Evolutionary conservation across 2,888 invertebrate genomes (phyloP).

Genomic region (Mesorhabditis sp.): DNA sequence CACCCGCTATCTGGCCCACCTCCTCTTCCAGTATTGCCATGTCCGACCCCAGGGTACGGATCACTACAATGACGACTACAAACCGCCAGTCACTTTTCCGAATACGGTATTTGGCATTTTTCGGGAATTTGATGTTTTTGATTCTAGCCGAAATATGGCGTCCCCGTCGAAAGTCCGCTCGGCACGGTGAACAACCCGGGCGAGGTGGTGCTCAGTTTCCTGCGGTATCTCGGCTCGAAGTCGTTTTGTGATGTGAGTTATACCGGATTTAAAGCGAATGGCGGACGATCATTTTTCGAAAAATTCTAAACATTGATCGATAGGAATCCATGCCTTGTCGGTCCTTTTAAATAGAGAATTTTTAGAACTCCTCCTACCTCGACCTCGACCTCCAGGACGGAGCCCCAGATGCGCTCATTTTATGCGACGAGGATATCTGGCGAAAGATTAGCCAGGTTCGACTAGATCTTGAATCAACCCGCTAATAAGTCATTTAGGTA

Average conservation of each 20-base stretch:
- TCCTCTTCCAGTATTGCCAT: conserved; percentile 4
- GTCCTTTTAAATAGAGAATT: neutral
- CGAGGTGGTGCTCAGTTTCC: conserved; percentile 11
- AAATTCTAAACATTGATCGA: neutral
- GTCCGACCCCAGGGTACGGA: neutral
- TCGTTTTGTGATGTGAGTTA: neutral
- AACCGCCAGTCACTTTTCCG: neutral
- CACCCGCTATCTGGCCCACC: neutral
- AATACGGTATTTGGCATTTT: neutral
- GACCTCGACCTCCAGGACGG: conserved; percentile 16
- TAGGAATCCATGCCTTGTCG: too few relatives aligned
- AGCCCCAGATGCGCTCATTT: conserved; percentile 11
- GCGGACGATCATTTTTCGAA: neutral
- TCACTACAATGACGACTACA: neutral
- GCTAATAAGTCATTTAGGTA: conserved; percentile 15
- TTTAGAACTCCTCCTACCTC: neutral
- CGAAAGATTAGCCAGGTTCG: conserved; percentile 16
- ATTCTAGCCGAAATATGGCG: neutral
- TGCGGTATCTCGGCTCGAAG: conserved; percentile 13
- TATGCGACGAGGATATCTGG: conserved; percentile 17
- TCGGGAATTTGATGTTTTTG: neutral
- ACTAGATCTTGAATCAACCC: too few relatives aligned
- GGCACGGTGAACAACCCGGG: neutral
- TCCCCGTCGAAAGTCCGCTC: neutral
- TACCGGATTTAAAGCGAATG: neutral